A percentile compares a stretch with the other conserved stretches of the same genome.
Evolutionary conservation across 2,797 vertebrate species (phyloP).

Genomic region (Acestrorhynchus altus): DNA sequence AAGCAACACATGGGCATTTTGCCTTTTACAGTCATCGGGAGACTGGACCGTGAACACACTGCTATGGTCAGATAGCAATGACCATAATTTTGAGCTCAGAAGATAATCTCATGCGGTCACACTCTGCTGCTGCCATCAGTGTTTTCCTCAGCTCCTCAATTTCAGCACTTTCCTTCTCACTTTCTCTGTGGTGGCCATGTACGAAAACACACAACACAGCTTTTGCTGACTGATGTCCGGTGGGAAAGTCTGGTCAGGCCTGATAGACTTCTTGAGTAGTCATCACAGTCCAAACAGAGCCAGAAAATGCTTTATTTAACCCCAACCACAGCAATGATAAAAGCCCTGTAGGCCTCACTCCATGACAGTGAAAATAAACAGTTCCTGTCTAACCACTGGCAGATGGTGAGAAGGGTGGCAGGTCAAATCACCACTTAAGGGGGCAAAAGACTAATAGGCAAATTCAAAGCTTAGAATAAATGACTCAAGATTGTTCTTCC

Average conservation of each 20-base stretch:
- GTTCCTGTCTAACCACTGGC: neutral
- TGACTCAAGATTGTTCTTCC: neutral
- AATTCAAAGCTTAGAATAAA: neutral
- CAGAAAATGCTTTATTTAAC: neutral
- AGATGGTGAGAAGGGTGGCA: neutral
- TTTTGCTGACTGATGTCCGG: neutral
- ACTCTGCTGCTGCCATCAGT: neutral
- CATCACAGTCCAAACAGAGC: neutral
- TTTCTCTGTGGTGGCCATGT: neutral
- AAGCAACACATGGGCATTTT: no score
- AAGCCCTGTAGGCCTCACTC: neutral
- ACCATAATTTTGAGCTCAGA: neutral
- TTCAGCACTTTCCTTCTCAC: neutral
- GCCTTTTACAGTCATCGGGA: no score
- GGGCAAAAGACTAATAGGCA: neutral
- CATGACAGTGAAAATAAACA: neutral
- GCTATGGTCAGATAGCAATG: neutral
- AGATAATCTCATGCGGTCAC: constrained; percentile 12
- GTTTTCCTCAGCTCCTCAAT: neutral
- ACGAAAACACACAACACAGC: constrained; percentile 18
- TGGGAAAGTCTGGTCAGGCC: constrained; percentile 35
- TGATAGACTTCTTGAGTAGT: constrained; percentile 20
- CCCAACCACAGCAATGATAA: constrained; percentile 28
- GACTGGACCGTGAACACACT: neutral
- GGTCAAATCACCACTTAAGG: neutral